These are phyloP conservation scores for Dryobotodes eremita DNA, from an alignment of 2,888 invertebrate genomes.

Conservation along the genomic window DNA sequence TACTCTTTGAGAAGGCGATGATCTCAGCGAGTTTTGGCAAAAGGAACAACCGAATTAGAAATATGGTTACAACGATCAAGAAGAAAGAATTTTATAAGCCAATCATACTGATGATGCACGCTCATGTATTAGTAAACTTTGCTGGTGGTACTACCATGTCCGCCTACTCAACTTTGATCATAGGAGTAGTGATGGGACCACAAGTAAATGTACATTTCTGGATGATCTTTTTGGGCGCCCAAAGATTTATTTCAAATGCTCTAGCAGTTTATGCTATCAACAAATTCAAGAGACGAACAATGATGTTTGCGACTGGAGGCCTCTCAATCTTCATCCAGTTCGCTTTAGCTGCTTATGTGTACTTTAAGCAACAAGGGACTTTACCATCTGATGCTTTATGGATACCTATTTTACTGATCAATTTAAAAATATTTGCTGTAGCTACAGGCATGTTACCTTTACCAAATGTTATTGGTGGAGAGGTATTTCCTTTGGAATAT, in stretches of 20 bases:
- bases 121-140: slow-evolving; percentile 91
- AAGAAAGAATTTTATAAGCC: slow-evolving; percentile 90
- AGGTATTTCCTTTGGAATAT: slow-evolving; percentile 91
- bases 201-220: slow-evolving; percentile 91
- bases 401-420: slow-evolving; percentile 85
- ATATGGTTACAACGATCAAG: slow-evolving; percentile 65
- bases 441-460: slow-evolving; percentile 91
- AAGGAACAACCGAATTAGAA: slow-evolving; percentile 52
- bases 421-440: slow-evolving; percentile 90
- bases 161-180: slow-evolving; percentile 91
- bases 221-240: slow-evolving; percentile 91
- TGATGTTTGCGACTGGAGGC: slow-evolving; percentile 90
- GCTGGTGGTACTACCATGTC: slow-evolving; percentile 92
- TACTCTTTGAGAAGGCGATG: slow-evolving; percentile 67
- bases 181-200: slow-evolving; percentile 89
- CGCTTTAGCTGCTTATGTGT: slow-evolving; percentile 85
- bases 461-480: slow-evolving; percentile 93
- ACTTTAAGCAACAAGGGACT: slow-evolving; percentile 69
- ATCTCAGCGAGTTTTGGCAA: slow-evolving; percentile 50
- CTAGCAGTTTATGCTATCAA: slow-evolving; percentile 91
- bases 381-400: slow-evolving; percentile 78
- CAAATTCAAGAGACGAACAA: slow-evolving; percentile 89
- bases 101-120: slow-evolving; percentile 89
- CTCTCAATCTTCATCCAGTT: slow-evolving; percentile 90
- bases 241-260: slow-evolving; percentile 90